Evolutionary conservation across 2,797 vertebrate genomes (phyloP).

Genomic region (Clarias platycephalus): DNA sequence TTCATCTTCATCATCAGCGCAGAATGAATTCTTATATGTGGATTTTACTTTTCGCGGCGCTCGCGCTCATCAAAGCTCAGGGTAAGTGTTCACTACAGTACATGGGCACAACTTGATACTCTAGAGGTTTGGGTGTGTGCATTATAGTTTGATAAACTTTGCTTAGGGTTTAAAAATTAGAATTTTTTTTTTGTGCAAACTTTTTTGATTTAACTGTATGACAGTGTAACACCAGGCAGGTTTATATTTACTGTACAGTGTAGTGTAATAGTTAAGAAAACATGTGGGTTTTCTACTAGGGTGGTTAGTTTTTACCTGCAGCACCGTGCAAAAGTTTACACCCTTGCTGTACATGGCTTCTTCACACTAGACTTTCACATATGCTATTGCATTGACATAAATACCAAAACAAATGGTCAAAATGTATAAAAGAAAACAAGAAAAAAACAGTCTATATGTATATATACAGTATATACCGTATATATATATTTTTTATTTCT

Average conservation of each 20-base stretch:
- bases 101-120: background rate
- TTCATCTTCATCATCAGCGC: background rate
- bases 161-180: no score
- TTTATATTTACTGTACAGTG: background rate
- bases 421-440: no score
- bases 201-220: background rate
- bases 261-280: no score
- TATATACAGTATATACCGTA: no score
- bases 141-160: background rate
- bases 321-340: background rate
- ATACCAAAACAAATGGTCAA: background rate
- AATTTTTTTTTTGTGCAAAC: background rate
- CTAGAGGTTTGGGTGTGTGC: background rate
- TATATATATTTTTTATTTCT: no score
- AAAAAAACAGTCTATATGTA: no score
- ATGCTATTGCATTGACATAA: background rate
- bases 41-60: conserved; percentile 55
- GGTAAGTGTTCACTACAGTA: conserved; percentile 40
- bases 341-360: no score
- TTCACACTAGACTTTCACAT: background rate
- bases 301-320: background rate
- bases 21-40: conserved; percentile 51
- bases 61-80: conserved; percentile 47
- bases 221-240: background rate
- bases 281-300: background rate